Percentiles rank a stretch among this genome's conserved stretches.
phyloP scores from a whole-genome alignment of 2,888 invertebrate species.

The Uloborus plumipes region DNA sequence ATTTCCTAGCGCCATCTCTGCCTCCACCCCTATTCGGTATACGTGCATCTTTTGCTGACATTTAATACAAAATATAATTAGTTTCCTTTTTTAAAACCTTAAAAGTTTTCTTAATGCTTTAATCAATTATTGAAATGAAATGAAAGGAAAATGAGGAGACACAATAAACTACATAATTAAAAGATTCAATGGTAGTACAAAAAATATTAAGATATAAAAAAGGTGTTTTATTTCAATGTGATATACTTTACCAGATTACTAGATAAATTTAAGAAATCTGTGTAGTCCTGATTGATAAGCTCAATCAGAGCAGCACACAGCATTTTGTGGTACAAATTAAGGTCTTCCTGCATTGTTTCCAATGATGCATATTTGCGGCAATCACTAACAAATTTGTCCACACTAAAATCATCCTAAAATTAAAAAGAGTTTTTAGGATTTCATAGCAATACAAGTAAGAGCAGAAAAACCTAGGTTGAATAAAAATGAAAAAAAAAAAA shows the following conservation, averaged over 20 bases:
- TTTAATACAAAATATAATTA: too few species aligned
- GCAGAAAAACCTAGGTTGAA: too few species aligned
- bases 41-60: too few species aligned
- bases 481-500: too few species aligned
- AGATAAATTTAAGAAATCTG: constrained; percentile 96
- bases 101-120: too few species aligned
- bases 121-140: too few species aligned
- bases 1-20: too few species aligned
- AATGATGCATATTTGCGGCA: constrained; percentile 79
- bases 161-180: too few species aligned
- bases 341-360: constrained; percentile 89
- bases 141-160: too few species aligned
- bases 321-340: constrained; percentile 91
- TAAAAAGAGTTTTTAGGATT: neutral
- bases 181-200: too few species aligned
- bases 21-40: too few species aligned
- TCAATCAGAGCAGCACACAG: constrained; percentile 95
- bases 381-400: constrained; percentile 90
- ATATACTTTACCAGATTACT: constrained; percentile 81
- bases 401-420: constrained; percentile 78
- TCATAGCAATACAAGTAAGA: neutral
- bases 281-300: constrained; percentile 97
- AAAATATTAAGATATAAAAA: neutral
- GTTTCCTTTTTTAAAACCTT: too few species aligned
- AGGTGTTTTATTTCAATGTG: neutral